These are phyloP conservation scores for Orchestes rusci DNA, from an alignment of 2,888 invertebrate genomes.

Conservation along the genomic window DNA sequence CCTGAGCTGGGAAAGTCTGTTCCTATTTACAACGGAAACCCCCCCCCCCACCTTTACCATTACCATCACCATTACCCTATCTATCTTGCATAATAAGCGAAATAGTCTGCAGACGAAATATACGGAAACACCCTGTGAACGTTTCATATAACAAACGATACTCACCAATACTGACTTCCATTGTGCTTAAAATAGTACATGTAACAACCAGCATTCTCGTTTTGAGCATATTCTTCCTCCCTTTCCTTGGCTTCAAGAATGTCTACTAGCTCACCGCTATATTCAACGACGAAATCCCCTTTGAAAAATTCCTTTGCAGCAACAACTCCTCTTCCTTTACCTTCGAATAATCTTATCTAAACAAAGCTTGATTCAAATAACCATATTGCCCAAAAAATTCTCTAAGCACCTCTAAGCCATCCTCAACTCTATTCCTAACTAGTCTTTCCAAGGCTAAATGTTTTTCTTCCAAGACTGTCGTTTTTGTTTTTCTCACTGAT, in stretches of 20 bases:
- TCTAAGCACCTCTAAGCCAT: conserved; percentile 67
- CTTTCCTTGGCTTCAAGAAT: conserved; percentile 73
- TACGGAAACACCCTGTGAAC: no score
- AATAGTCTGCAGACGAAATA: no score
- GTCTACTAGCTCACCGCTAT: conserved; percentile 87
- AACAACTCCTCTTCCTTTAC: conserved; percentile 89
- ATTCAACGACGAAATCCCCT: conserved; percentile 96
- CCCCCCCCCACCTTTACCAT: no score
- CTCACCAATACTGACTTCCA: conserved; percentile 88
- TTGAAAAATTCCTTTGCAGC: conserved; percentile 71
- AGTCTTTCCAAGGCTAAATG: conserved; percentile 72
- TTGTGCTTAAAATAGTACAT: conserved; percentile 98
- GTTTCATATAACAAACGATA: no score
- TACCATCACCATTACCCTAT: no score
- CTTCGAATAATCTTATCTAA: conserved; percentile 67
- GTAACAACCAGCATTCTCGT: conserved; percentile 89
- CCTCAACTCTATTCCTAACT: conserved; percentile 68
- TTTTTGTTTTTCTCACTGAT: conserved; percentile 78
- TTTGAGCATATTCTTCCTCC: conserved; percentile 76
- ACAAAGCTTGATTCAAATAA: no score
- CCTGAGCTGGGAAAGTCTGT: no score
- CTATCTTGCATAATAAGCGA: no score
- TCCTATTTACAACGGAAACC: no score
- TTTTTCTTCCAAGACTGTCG: conserved; percentile 77
- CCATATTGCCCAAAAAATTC: no score